Base-by-base conservation (phyloP, 2,113 vertebrate genomes). In the Oplegnathus fasciatus region DNA sequence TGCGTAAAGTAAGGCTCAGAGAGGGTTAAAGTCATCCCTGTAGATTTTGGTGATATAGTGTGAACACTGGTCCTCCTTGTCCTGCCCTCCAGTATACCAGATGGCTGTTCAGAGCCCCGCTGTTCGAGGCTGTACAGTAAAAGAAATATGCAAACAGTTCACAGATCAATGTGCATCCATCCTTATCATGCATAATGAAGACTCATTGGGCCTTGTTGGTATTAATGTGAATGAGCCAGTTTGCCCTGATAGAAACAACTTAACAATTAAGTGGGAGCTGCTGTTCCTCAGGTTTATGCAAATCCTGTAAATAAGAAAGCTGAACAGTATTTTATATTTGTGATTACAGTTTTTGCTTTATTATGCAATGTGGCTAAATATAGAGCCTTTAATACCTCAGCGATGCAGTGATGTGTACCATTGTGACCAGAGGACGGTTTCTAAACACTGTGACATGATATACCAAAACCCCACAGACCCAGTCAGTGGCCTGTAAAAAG, bases 401-500 rank as follows among this genome's bases (percentile, higher is more conserved):
- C 11, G 50, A 37, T 55, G n/a, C n/a, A 32, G 30, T 5, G 22
- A 76, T 26, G 10, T 69, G 17, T 54, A 5, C 4, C 7, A 32
- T 44, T 58, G 13, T 78, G 67, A 75, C 62, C 24, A 57, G 46
- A 70, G 14, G 54, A 65, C 18, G 5, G 2, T 60, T 60, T 18
- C 15, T 40, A 69, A 83, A 32, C 78, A 75, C 24, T 11, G 28
- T 55, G 44, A 73, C 75, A 66, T 82, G 37, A 87, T 50, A 37
- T 22, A 80, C 32, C 7, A 46, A 85, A 85, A 15, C 76, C 67
- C 15, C 24, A 32, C 58, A 48, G 46, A 76, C 71, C 54, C 55
- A 74, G 50, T 73, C 66, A 80, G 65, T 75, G 78, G 76, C 78
- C 78, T 55, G 72, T 92, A 75, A 85, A 86, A 81, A 78, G 72